Evolutionary conservation across 2,113 vertebrate genomes (phyloP).

Genomic region (Platysteira castanea): DNA sequence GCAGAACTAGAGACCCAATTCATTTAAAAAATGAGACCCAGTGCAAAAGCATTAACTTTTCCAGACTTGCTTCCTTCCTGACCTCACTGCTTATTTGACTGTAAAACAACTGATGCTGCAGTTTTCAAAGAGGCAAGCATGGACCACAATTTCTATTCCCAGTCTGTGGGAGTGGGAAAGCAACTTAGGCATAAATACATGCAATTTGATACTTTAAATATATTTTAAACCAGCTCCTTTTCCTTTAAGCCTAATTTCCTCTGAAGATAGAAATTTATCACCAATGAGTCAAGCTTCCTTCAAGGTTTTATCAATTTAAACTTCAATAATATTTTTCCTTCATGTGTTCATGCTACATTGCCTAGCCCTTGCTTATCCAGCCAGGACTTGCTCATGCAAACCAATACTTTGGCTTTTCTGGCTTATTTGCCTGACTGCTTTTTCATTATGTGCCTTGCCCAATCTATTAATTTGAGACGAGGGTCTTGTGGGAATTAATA

Average conservation of each 20-base stretch:
- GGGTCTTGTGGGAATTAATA: not conserved
- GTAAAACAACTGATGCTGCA: conserved; percentile 22
- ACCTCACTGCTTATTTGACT: not conserved
- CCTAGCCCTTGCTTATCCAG: not conserved
- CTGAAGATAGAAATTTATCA: conserved; percentile 6
- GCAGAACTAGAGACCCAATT: not conserved
- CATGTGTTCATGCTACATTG: not conserved
- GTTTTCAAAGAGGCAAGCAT: not conserved
- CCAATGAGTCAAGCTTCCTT: not conserved
- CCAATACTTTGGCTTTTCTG: not conserved
- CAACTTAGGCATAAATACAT: not conserved
- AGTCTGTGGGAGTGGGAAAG: conserved; percentile 38
- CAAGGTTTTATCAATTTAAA: conserved; percentile 29
- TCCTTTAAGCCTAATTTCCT: conserved; percentile 23
- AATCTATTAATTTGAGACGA: not conserved
- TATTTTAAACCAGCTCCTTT: not conserved
- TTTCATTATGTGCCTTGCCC: not conserved
- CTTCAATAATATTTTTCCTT: not conserved
- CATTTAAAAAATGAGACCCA: not conserved
- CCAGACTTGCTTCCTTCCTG: conserved; percentile 3
- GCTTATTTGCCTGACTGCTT: not conserved
- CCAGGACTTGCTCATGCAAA: not conserved
- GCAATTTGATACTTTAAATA: conserved; percentile 31
- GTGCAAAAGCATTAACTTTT: not conserved
- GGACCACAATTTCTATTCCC: conserved; percentile 10